Evolutionary conservation across 2,113 vertebrate species (phyloP).

Genomic region (Blennius ocellaris): DNA sequence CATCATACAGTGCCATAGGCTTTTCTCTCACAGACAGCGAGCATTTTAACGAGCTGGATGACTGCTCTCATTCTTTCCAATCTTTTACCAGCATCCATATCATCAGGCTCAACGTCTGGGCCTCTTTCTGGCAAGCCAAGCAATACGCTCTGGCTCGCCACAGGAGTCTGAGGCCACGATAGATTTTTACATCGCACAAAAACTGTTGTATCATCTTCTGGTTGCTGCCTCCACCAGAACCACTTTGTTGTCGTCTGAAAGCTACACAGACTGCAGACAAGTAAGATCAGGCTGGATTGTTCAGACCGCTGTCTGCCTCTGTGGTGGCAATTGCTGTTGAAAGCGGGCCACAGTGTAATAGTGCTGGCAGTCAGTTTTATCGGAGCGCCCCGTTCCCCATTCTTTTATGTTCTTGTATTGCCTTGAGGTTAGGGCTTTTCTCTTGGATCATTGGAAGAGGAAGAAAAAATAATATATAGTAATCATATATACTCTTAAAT

Average conservation of each 20-base stretch:
- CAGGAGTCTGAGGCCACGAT: constrained; percentile 15
- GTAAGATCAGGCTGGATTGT: constrained; percentile 51
- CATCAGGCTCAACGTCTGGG: constrained; percentile 36
- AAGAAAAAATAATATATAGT: too few species aligned
- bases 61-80: constrained; percentile 63
- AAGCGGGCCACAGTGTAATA: constrained; percentile 22
- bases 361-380: constrained; percentile 21
- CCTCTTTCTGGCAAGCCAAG: constrained; percentile 24
- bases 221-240: constrained; percentile 8
- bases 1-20: constrained; percentile 56
- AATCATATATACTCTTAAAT: too few species aligned
- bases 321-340: constrained; percentile 35
- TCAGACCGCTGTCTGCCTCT: constrained; percentile 19
- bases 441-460: too few species aligned
- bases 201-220: constrained; percentile 7
- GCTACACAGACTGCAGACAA: constrained; percentile 29
- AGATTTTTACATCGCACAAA: constrained; percentile 22
- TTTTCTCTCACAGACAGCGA: constrained; percentile 43
- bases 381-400: background rate
- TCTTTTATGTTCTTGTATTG: constrained; percentile 22
- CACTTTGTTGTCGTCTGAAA: constrained; percentile 39
- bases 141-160: constrained; percentile 23
- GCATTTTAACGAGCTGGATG: constrained; percentile 71
- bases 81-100: constrained; percentile 54
- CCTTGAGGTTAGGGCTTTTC: background rate